phyloP scores from a whole-genome alignment of 2,113 vertebrate species.

The Brachirus orientalis region DNA sequence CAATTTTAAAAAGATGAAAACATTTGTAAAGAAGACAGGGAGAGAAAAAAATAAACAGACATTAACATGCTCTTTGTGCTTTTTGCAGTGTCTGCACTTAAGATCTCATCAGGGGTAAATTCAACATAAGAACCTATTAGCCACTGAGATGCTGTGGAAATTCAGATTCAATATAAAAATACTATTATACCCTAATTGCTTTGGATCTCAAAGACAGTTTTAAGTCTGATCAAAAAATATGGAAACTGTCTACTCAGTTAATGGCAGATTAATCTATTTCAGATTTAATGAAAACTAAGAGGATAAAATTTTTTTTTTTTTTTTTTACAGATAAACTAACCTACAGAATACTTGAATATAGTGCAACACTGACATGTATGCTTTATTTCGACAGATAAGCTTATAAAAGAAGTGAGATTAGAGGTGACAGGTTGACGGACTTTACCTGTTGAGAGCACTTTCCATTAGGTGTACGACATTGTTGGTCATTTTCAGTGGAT shows the following conservation, averaged over 20 bases:
- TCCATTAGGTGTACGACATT: conserved; percentile 43
- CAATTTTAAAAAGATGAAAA: not conserved
- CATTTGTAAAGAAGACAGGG: too few species aligned
- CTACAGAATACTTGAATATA: too few species aligned
- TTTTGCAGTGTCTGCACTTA: conserved; percentile 1
- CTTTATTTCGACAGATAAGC: not conserved
- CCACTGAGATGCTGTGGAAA: conserved; percentile 5
- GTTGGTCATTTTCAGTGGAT: conserved; percentile 60
- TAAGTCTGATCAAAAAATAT: too few species aligned
- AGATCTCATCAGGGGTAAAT: conserved; percentile 25
- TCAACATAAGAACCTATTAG: conserved; percentile 4
- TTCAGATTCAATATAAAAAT: not conserved
- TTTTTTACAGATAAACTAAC: too few species aligned
- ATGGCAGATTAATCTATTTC: too few species aligned
- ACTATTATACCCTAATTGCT: not conserved
- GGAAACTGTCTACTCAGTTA: too few species aligned
- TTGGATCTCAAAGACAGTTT: conserved; percentile 19
- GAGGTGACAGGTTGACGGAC: not conserved
- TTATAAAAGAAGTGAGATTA: not conserved
- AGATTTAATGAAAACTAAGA: too few species aligned
- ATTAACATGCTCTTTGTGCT: not conserved
- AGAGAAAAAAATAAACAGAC: not conserved
- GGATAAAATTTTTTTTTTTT: too few species aligned
- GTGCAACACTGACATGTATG: conserved; percentile 5
- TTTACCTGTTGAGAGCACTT: conserved; percentile 86